Conservation (phyloP, 2,888 invertebrate species). For the Bugulina stolonifera region DNA sequence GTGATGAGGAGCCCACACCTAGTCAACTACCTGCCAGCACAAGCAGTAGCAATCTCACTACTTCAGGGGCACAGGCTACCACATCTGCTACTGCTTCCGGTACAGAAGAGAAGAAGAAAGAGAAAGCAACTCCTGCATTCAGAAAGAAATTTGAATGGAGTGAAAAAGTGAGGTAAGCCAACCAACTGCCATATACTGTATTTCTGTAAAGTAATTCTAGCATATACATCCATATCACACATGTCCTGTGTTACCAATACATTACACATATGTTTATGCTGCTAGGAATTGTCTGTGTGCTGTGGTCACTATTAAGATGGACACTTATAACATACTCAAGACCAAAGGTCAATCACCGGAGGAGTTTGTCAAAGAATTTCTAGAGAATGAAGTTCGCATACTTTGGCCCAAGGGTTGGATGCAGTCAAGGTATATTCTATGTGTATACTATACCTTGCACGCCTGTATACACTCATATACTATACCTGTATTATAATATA, state of each 20-base stretch:
- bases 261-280: no score
- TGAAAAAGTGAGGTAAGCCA: slow-evolving; percentile 62
- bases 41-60: not conserved
- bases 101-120: slow-evolving; percentile 17
- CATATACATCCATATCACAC: no score
- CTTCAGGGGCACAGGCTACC: not conserved
- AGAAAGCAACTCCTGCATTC: not conserved
- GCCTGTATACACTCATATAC: no score
- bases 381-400: slow-evolving; percentile 61
- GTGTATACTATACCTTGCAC: no score
- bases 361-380: slow-evolving; percentile 57
- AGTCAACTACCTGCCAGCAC: no score
- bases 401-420: slow-evolving; percentile 68
- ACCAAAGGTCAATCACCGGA: slow-evolving; percentile 46
- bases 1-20: not conserved
- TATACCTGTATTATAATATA: no score
- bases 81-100: not conserved
- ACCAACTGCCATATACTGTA: no score
- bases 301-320: slow-evolving; percentile 53
- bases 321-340: slow-evolving; percentile 55
- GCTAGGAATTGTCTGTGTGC: slow-evolving; percentile 49
- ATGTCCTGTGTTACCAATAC: no score
- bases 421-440: slow-evolving; percentile 55
- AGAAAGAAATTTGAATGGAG: slow-evolving; percentile 71
- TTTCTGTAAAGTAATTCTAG: no score